Percentiles rank a stretch among this genome's conserved stretches.
These are phyloP conservation scores for Artibeus jamaicensis DNA, from an alignment of 2,797 vertebrate genomes.

Conservation along the genomic window DNA sequence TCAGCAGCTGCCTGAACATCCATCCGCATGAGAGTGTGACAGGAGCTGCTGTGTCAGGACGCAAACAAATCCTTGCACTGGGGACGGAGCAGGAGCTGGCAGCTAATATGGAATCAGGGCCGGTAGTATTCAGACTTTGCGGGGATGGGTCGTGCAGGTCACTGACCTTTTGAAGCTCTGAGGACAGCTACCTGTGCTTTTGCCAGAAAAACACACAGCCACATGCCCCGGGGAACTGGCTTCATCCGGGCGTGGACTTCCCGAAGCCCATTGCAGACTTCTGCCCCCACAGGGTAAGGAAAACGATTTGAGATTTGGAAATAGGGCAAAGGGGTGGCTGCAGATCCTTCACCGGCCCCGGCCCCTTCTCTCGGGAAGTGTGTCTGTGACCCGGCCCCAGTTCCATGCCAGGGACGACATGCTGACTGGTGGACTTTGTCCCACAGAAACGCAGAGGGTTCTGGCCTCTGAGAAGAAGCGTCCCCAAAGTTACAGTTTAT, in stretches of 20 bases:
- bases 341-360: background rate
- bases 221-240: background rate
- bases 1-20: background rate
- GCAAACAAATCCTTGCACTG: background rate
- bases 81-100: background rate
- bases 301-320: background rate
- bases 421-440: background rate
- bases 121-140: background rate
- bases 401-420: background rate
- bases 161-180: background rate
- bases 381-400: too few species aligned
- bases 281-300: background rate
- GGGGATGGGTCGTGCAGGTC: background rate
- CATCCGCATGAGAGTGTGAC: rapidly evolving
- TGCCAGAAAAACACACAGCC: background rate
- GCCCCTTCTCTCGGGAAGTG: background rate
- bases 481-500: background rate
- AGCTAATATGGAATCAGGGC: background rate
- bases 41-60: background rate
- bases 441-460: background rate
- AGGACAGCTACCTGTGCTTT: background rate
- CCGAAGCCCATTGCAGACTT: background rate
- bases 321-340: background rate
- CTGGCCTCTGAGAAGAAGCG: background rate
- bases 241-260: background rate